Percentiles rank a stretch among this genome's conserved stretches.
phyloP scores from a whole-genome alignment of 2,113 vertebrate genomes.

The Galeopterus variegatus region DNA sequence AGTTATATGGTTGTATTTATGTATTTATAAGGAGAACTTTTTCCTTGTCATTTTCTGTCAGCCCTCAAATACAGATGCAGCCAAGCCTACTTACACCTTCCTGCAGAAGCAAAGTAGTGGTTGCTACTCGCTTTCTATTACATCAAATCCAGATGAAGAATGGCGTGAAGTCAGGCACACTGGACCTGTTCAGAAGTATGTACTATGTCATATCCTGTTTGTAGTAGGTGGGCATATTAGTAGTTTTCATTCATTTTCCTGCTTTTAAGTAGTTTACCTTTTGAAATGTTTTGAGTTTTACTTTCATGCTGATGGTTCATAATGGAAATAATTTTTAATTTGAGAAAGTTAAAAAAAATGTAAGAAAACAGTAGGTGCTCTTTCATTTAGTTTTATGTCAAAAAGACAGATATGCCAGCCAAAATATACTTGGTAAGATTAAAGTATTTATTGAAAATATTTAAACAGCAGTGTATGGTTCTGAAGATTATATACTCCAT shows the following conservation, averaged over 20 bases:
- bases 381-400: slow-evolving; percentile 64
- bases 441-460: slow-evolving; percentile 63
- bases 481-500: slow-evolving; percentile 31
- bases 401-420: slow-evolving; percentile 7
- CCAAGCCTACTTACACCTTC: slow-evolving; percentile 90
- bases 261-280: slow-evolving; percentile 55
- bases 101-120: slow-evolving; percentile 90
- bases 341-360: background rate
- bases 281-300: slow-evolving; percentile 63
- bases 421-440: slow-evolving; percentile 45
- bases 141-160: slow-evolving; percentile 88
- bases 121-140: slow-evolving; percentile 91
- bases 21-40: slow-evolving; percentile 42
- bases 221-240: background rate
- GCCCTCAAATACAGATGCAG: slow-evolving; percentile 82
- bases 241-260: slow-evolving; percentile 10
- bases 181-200: slow-evolving; percentile 92
- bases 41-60: slow-evolving; percentile 78
- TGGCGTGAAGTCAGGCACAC: slow-evolving; percentile 92
- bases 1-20: slow-evolving; percentile 50
- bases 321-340: slow-evolving; percentile 44
- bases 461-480: slow-evolving; percentile 13
- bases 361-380: background rate
- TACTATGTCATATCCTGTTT: slow-evolving; percentile 36
- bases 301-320: slow-evolving; percentile 14